Base-by-base conservation (phyloP, 2,888 invertebrate genomes). In the Chydorus sphaericus region DNA sequence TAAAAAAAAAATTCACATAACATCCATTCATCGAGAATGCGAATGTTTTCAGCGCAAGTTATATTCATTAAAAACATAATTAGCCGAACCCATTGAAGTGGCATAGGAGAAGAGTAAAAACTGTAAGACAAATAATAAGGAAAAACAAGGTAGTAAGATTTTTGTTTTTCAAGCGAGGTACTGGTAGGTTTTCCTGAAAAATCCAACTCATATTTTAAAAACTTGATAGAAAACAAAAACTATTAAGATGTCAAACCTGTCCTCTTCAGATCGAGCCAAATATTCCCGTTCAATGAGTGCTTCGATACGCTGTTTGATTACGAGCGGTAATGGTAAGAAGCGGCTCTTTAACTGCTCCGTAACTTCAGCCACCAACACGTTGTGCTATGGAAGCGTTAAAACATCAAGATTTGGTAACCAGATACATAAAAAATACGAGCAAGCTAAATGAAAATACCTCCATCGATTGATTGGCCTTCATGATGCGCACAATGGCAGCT, bases 261-360 rank as follows among this genome's bases (percentile, higher is more conserved):
- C 97, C 73, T 94, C 92, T 58, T 91, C 86, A 68, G 94, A 93
- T 72, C 98, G 83, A 63, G 93, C 91, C 69, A 99, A 79, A 76
- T 98, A 98, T 75, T 99, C 98, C 64, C 98, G 80, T 75, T 98
- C 98, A 71, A 98, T 98, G 67, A 99, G 82, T 60, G 94, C 93
- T 76, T 99, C 98, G 74, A 98, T 97, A 71, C 98, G 83, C 73
- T 97, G 96, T 77, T 99, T 99, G 70, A 99, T 97, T 64, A 96
- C 86, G 63, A 91, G 89, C 55, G 97, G 97, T 65, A 92, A 92
- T 61, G 98, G 97, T 73, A 94, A 79, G 80, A 99, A 98, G 68
- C 98, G 82, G 65, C 86, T 86, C 73, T 89, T 91, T 64, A 98
- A 76, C 74, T 97, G 96, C 71, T 96, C 91, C 59, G 96, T 96